Percentiles rank a stretch among this genome's conserved stretches.
Conservation (phyloP, 2,797 vertebrate species). For the Momotus momota region DNA sequence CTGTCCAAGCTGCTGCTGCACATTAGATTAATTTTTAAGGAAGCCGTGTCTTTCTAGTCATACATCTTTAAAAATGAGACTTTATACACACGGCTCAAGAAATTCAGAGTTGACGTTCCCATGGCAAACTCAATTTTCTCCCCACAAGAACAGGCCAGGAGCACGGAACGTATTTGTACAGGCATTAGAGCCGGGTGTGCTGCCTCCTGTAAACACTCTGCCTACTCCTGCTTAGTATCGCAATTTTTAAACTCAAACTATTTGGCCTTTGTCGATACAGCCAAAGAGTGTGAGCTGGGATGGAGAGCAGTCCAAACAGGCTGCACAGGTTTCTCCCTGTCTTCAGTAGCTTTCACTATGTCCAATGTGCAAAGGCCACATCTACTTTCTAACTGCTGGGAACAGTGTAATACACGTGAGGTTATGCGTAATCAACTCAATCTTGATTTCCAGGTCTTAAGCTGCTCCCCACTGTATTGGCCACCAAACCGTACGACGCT, state of each 20-base stretch:
- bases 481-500: slow-evolving; percentile 23
- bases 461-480: not conserved
- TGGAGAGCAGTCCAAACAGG: not conserved
- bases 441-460: slow-evolving; percentile 43
- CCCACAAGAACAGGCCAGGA: not conserved
- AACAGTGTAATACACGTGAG: slow-evolving; percentile 49
- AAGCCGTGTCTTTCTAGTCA: not conserved
- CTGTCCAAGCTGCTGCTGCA: not conserved
- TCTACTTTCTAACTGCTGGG: not conserved
- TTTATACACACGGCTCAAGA: not conserved
- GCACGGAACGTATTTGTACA: not conserved
- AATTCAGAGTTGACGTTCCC: not conserved
- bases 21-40: not conserved
- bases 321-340: not conserved
- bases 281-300: not conserved
- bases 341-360: not conserved
- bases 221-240: not conserved
- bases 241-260: not conserved
- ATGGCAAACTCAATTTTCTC: not conserved
- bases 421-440: slow-evolving; percentile 52
- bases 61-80: not conserved
- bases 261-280: not conserved
- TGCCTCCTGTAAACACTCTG: not conserved
- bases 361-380: slow-evolving; percentile 41
- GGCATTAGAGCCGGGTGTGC: not conserved